Percentiles rank a stretch among this genome's conserved stretches.
Conservation (phyloP, 2,113 vertebrate species). For the Cranoglanis bouderius region DNA sequence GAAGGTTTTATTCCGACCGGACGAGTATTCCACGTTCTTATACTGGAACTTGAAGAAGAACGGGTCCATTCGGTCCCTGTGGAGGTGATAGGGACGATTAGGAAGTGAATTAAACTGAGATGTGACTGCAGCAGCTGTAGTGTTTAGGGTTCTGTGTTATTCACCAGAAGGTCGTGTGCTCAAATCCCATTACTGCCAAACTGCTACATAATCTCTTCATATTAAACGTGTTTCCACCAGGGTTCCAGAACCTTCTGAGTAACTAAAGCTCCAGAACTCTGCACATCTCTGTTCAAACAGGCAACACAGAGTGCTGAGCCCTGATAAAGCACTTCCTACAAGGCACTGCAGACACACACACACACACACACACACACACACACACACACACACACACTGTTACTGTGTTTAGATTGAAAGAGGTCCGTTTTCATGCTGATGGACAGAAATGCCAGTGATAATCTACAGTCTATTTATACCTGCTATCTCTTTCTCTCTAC, state of each 20-base stretch:
- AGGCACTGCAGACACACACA: background rate
- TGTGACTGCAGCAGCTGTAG: background rate
- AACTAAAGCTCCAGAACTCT: background rate
- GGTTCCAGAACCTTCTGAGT: background rate
- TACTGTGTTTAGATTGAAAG: slow-evolving; percentile 6
- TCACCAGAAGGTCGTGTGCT: background rate
- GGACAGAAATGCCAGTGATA: slow-evolving; percentile 30
- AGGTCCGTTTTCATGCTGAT: slow-evolving; percentile 19
- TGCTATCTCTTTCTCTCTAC: too few relatives aligned
- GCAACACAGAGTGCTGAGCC: background rate
- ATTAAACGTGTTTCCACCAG: background rate
- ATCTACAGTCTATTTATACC: slow-evolving; percentile 32
- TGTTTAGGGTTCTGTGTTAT: background rate
- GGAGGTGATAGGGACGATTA: slow-evolving; percentile 24
- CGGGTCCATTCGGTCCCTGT: slow-evolving; percentile 86
- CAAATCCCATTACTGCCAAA: background rate
- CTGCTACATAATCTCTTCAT: background rate
- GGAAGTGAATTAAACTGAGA: background rate
- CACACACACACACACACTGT: background rate
- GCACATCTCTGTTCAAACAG: background rate
- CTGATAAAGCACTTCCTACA: background rate
- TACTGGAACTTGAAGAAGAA: slow-evolving; percentile 93
- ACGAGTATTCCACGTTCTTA: slow-evolving; percentile 95
- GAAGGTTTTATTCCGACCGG: slow-evolving; percentile 94
- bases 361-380: background rate